These are phyloP conservation scores for Hippocampus zosterae DNA, from an alignment of 2,113 vertebrate species.

Conservation along the genomic window DNA sequence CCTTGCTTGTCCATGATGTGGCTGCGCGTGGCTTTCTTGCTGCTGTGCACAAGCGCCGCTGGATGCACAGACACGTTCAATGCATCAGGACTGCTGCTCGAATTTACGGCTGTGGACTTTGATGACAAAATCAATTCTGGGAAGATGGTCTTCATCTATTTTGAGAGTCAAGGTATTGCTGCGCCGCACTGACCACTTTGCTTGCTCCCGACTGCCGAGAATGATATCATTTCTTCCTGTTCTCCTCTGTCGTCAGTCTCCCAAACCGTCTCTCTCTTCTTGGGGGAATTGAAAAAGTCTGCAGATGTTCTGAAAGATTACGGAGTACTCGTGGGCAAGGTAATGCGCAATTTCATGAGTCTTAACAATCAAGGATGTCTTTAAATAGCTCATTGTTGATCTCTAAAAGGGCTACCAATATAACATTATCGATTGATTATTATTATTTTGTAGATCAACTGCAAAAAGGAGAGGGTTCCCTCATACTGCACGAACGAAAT, in stretches of 20 bases:
- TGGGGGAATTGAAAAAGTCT: constrained; percentile 82
- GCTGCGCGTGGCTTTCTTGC: constrained; percentile 27
- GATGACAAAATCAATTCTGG: constrained; percentile 58
- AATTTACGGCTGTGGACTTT: constrained; percentile 58
- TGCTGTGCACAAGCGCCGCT: constrained; percentile 41
- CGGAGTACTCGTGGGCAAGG: constrained; percentile 86
- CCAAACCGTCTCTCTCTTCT: constrained; percentile 73
- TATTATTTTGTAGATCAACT: constrained; percentile 76
- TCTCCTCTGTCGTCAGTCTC: constrained; percentile 68
- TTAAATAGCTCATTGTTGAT: background rate
- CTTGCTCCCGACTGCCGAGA: background rate
- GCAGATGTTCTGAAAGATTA: constrained; percentile 82
- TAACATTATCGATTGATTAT: background rate
- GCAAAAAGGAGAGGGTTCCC: constrained; percentile 69
- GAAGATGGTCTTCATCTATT: constrained; percentile 72
- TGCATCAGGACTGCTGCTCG: constrained; percentile 41
- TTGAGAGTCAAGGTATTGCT: constrained; percentile 62
- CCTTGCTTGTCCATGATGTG: constrained; percentile 28
- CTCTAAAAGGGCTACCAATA: background rate
- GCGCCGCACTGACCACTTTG: background rate
- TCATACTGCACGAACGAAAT: constrained; percentile 79
- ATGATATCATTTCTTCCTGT: background rate
- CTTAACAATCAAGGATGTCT: background rate
- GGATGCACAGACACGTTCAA: constrained; percentile 43
- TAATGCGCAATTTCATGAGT: constrained; percentile 38